Evolutionary conservation across 2,888 invertebrate genomes (phyloP).

Genomic region (Tinea semifulvella): DNA sequence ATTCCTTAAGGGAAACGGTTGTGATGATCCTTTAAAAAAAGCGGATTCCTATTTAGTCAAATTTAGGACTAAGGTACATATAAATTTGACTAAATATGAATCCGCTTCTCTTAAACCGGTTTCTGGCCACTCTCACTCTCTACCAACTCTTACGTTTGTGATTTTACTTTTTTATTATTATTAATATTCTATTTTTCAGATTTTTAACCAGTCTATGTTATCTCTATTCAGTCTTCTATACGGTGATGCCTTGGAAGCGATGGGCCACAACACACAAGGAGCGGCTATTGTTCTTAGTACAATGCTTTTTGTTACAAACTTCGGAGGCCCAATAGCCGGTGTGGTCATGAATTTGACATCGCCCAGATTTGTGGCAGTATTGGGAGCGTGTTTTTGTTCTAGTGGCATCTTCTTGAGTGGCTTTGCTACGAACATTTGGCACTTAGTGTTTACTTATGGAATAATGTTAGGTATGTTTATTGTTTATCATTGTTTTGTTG

Average conservation of each 20-base stretch:
- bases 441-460: constrained; percentile 55
- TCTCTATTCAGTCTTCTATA: constrained; percentile 76
- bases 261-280: constrained; percentile 72
- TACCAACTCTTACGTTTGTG: no score
- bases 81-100: no score
- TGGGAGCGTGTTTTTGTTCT: constrained; percentile 46
- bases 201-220: constrained; percentile 76
- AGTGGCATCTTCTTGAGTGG: constrained; percentile 54
- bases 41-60: neutral
- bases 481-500: no score
- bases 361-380: constrained; percentile 49
- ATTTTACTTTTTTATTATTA: neutral
- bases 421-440: constrained; percentile 49
- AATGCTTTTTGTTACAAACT: constrained; percentile 71
- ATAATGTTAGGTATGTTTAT: constrained; percentile 55
- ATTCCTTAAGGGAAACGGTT: no score
- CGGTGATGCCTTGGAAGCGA: constrained; percentile 68
- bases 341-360: constrained; percentile 66
- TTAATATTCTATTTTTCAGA: constrained; percentile 41
- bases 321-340: constrained; percentile 75
- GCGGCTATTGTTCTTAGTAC: constrained; percentile 74
- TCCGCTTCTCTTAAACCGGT: no score
- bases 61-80: neutral
- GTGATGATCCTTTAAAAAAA: no score
- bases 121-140: no score